These are phyloP conservation scores for Eupleurogrammus muticus DNA, from an alignment of 2,797 vertebrate species.

Conservation along the genomic window DNA sequence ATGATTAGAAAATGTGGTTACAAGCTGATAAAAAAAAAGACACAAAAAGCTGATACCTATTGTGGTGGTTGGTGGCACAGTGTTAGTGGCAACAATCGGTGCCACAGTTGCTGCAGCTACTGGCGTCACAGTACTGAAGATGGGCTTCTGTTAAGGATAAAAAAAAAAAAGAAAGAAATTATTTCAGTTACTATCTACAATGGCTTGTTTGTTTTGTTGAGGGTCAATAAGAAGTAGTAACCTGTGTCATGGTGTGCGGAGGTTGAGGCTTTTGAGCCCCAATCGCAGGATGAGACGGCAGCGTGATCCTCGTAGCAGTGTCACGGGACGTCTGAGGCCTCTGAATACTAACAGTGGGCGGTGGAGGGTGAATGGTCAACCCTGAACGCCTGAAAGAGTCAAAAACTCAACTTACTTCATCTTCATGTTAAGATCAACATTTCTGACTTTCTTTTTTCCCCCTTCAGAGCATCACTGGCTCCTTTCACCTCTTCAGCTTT, in stretches of 20 bases:
- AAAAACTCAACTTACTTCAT: constrained; percentile 2
- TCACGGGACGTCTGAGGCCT: constrained; percentile 90
- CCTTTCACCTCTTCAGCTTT: background rate
- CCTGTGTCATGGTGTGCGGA: constrained; percentile 94
- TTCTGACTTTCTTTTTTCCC: background rate
- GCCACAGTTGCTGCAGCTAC: constrained; percentile 98
- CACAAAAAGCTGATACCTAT: constrained; percentile 82
- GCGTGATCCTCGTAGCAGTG: constrained; percentile 90
- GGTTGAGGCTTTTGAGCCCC: constrained; percentile 92
- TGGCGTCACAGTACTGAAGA: constrained; percentile 96
- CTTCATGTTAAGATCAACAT: background rate
- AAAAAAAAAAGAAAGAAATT: background rate
- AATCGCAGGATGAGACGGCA: constrained; percentile 94
- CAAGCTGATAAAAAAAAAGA: background rate
- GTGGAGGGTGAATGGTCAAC: constrained; percentile 92
- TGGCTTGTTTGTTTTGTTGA: background rate
- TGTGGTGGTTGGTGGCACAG: constrained; percentile 92
- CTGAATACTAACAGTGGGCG: constrained; percentile 93
- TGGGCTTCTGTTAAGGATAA: constrained; percentile 88
- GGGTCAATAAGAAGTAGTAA: constrained; percentile 52
- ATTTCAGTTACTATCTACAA: background rate
- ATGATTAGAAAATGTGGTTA: background rate
- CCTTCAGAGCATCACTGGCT: background rate
- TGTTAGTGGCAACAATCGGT: constrained; percentile 96
- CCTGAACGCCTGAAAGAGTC: constrained; percentile 85